Evolutionary conservation across 2,797 vertebrate species (phyloP).

Genomic region (Merluccius polli): DNA sequence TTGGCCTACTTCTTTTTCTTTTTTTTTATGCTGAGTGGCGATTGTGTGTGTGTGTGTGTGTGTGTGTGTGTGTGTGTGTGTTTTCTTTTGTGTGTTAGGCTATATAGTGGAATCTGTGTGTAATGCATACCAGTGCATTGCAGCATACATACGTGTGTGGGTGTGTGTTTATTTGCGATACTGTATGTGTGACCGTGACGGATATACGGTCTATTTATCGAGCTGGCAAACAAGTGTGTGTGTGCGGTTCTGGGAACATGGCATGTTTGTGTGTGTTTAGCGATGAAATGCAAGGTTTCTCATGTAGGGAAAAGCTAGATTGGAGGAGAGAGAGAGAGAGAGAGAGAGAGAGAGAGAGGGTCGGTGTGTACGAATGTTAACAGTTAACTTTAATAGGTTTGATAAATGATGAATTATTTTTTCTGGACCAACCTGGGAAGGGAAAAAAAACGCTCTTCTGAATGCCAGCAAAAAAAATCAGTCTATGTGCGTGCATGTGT

Average conservation of each 20-base stretch:
- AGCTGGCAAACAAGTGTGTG: neutral
- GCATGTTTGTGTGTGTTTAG: neutral
- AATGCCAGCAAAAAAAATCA: neutral
- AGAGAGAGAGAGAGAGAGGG: neutral
- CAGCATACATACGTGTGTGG: slow-evolving; percentile 1
- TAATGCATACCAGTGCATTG: slow-evolving; percentile 7
- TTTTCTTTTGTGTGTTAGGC: neutral
- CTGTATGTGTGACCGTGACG: neutral
- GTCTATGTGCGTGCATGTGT: neutral
- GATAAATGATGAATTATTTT: neutral
- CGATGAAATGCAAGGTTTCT: neutral
- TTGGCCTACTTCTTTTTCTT: slow-evolving; percentile 49
- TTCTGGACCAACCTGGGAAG: neutral
- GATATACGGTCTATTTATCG: slow-evolving; percentile 15
- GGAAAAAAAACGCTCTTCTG: neutral
- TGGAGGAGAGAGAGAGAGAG: no score
- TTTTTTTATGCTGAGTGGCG: slow-evolving; percentile 17
- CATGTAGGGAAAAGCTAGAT: neutral
- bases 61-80: neutral
- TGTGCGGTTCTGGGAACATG: neutral
- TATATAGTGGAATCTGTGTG: neutral
- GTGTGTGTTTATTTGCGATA: slow-evolving; percentile 25
- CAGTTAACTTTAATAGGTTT: neutral
- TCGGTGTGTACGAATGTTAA: neutral
- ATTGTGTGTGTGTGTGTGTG: slow-evolving; percentile 7